phyloP scores from a whole-genome alignment of 2,797 vertebrate species.

The Phoxinus dragarum region DNA sequence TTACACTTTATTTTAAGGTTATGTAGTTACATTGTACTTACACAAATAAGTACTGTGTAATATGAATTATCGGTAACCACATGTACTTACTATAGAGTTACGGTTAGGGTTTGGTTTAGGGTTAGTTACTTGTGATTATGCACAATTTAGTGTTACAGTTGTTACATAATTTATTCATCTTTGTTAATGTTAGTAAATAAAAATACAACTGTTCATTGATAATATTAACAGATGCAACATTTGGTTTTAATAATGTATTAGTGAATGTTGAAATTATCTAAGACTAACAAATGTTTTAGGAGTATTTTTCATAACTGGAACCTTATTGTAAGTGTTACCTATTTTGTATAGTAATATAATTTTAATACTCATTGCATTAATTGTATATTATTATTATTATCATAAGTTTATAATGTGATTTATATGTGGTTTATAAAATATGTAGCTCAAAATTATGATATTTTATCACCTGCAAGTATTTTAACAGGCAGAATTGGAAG shows the following conservation, averaged over 20 bases:
- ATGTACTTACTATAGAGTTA: too few relatives aligned
- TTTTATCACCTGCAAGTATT: not conserved
- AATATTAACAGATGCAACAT: not conserved
- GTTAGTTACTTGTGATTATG: too few relatives aligned
- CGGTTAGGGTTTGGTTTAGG: too few relatives aligned
- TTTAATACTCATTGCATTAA: not conserved
- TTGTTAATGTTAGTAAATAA: too few relatives aligned
- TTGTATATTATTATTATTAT: not conserved
- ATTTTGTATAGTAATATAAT: not conserved
- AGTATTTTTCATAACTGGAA: not conserved
- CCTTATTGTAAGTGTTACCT: not conserved
- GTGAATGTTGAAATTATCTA: not conserved
- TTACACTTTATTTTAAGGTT: too few relatives aligned
- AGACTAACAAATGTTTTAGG: too few relatives aligned
- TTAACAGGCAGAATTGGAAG: not conserved
- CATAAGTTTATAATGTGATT: not conserved
- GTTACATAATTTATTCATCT: too few relatives aligned
- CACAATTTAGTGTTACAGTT: too few relatives aligned
- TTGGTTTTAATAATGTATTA: not conserved
- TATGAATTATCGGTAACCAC: too few relatives aligned
- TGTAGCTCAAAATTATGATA: not conserved
- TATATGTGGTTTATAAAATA: not conserved
- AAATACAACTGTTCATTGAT: not conserved
- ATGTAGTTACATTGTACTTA: too few relatives aligned
- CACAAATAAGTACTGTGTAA: too few relatives aligned